Evolutionary conservation across 2,113 vertebrate species (phyloP), one percentile per base, ranked within the genome.

Genomic region (Mus spicilegus): DNA sequence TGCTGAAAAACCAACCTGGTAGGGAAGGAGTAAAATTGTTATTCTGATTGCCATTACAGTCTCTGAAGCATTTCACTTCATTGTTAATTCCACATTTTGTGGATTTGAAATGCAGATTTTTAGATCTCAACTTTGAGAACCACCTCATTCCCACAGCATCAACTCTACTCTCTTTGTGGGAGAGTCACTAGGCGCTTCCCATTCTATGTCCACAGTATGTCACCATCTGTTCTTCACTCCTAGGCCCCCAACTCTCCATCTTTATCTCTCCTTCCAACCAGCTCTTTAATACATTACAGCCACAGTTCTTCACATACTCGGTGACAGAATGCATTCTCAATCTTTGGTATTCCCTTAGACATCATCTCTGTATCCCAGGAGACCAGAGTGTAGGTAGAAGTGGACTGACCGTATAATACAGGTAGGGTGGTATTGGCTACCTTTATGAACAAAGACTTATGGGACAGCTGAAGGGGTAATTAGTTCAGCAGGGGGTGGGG

Each of bases 381-480:
- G 10, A 61, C 88, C 16, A 4, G 73, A 36, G 36, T 61, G 0
- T 63, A 81, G 58, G 17, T 16, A 17, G 20, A 92, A 46, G 70
- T 16, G 33, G 26, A 49, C 28, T 36, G 82, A 87, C 22, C 67
- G 5, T 89, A 17, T 89, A 14, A 46, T 11, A 76, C n/a, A 80
- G 75, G 14, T 67, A 72, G 72, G 63, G 77, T 86, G 33, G 24
- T n/a, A 49, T 7, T n/a, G 49, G 61, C 7, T 72, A 9, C 81
- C 49, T 87, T 88, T 84, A 84, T 9, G 51, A 90, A 69, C 36
- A 81, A 76, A 93, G 46, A 33, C 63, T 80, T 56, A 65, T 72
- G 51, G 20, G 85, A 81, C 88, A 93, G 76, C 36, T 56, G 80
- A 76, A 90, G 51, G 16, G 3, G 22, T 95, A 65, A 88, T 96